phyloP scores from a whole-genome alignment of 2,113 vertebrate genomes.

The Antidorcas marsupialis region DNA sequence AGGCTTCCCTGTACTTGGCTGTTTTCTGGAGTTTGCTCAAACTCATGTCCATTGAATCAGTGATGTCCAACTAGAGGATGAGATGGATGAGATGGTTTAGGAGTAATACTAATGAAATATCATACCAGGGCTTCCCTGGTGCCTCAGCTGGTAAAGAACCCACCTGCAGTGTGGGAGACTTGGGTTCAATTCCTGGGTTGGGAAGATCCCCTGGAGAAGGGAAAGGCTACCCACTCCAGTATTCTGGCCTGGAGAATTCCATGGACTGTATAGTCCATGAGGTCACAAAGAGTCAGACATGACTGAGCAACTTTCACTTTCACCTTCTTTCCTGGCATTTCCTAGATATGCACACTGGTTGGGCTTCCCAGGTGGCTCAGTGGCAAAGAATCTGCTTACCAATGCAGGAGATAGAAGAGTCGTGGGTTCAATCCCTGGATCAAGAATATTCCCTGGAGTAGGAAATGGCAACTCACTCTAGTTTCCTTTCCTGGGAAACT shows the following conservation, averaged over 20 bases:
- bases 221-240: background rate
- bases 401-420: background rate
- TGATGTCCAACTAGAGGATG: background rate
- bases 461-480: background rate
- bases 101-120: background rate
- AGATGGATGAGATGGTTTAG: background rate
- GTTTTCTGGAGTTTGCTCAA: background rate
- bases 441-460: background rate
- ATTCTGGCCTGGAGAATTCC: background rate
- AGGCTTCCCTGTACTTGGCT: background rate
- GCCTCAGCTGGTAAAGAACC: background rate
- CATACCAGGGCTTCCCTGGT: background rate
- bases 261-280: background rate
- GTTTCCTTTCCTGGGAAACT: background rate
- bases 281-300: background rate
- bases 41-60: background rate
- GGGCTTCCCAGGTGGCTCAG: background rate
- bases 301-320: background rate
- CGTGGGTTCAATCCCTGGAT: background rate
- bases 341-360: rapidly evolving
- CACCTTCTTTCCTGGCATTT: background rate
- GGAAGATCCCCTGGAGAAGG: background rate
- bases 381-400: background rate
- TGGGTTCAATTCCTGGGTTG: background rate
- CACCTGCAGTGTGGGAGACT: background rate